These are phyloP conservation scores for Prionailurus bengalensis DNA, from an alignment of 2,113 vertebrate species.

Conservation along the genomic window DNA sequence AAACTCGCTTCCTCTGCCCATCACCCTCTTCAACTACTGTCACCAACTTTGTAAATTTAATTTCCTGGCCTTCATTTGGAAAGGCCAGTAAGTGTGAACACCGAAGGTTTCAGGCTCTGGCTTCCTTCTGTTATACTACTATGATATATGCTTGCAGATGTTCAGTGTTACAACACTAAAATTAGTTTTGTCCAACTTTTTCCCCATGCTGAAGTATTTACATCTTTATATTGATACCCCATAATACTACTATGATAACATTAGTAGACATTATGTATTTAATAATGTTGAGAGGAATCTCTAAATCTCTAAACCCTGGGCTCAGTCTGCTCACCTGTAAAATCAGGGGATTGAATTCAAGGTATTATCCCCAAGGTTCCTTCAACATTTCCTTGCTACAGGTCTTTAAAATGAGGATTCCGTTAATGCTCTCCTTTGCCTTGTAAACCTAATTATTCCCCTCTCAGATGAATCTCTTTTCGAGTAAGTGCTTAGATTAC, in stretches of 20 bases:
- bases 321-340: conserved; percentile 10
- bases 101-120: not conserved
- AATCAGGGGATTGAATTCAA: not conserved
- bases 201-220: not conserved
- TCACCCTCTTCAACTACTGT: not conserved
- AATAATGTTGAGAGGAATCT: not conserved
- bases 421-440: not conserved
- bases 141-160: not conserved
- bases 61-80: not conserved
- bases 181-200: not conserved
- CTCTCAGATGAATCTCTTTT: not conserved
- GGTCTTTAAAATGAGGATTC: not conserved
- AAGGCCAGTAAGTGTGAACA: not conserved
- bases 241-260: too few relatives aligned
- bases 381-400: not conserved
- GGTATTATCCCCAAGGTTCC: not conserved
- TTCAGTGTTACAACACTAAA: not conserved
- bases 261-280: not conserved
- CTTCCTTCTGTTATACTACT: not conserved
- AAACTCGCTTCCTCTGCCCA: not conserved
- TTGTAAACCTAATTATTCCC: conserved; percentile 31
- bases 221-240: not conserved
- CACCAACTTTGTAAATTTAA: conserved; percentile 8
- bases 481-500: conserved; percentile 37
- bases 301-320: not conserved